Base-by-base conservation (phyloP, 2,113 vertebrate species). In the Gorsachius goisagi region DNA sequence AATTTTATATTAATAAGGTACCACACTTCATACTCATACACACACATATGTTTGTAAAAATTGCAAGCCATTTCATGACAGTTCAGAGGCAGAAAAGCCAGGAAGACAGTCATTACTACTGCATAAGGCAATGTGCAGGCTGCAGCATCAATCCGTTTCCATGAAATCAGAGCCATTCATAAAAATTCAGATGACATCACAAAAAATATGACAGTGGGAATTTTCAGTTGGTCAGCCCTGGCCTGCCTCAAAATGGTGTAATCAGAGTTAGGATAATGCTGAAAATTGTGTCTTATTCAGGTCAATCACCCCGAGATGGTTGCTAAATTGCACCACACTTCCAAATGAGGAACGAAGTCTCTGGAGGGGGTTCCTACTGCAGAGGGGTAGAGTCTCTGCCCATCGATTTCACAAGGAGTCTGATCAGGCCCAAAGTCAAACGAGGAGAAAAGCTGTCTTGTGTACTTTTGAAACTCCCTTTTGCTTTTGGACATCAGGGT, bases 351-450 rank as follows among this genome's bases (percentile, higher is more conserved):
- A 92, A 56, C 15, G 17, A 87, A 76, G 12, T 30, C 58, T 69
- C 45, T 92, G 71, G 58, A 76, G 91, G 12, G 6, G 15, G 19
- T 8, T 76, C 17, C 32, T 88, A 20, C 47, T 3, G 2, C 49
- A 71, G 30, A 78, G 22, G 9, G 12, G 5, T 19, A 72, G 60
- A 68, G 32, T 39, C 23, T 68, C 14, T n/a, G 47, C 15, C 39
- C 12, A 52, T 2, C 27, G 39, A 90, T 60, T 87, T 85, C 47
- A 62, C 1, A 4, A 56, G 60, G 55, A 93, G 32, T 84, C 75
- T 85, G 45, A 84, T 90, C 89, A 90, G 81, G 73, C n/a, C 47
- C 72, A 49, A 93, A 90, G 88, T 90, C 87, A 95, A 66, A 58
- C 18, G 39, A 88, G 69, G 64, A 75, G 86, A 96, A 72, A 95